Base-by-base conservation (phyloP, 2,888 invertebrate genomes). In the Ochropacha duplaris region DNA sequence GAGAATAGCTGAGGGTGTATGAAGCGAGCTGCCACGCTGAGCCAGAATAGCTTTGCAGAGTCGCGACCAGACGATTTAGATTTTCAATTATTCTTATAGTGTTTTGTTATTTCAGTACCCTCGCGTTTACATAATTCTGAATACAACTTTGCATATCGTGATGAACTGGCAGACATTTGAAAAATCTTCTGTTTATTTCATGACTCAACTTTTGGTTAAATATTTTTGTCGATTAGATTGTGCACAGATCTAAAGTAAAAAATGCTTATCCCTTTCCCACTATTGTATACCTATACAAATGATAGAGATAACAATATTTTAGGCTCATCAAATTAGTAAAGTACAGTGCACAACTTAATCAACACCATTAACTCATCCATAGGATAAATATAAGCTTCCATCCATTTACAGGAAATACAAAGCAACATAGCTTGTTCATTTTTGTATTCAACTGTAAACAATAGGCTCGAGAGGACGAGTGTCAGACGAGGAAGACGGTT, bases 1-100 rank as follows among this genome's bases (percentile, higher is more conserved):
- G 58, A 57, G 57, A 62, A 64, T 31, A 52, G 59, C 62, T 54
- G 52, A 52, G 58, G 39, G 39, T 39, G 57, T 57, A 65, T 51
- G 31, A 11, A 50, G 57, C 58, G 57, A 62, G 54, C 60, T 44
- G 55, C 59, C 56, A 60, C 31, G 24, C 55, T 12, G 26, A 44
- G 49, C 28, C 19, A 26, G n/a, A 24, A 54, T 16, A 49, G 22
- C 49, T 44, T 44, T 22, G 49, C 49, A 39, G 49, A 34, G 12
- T 31, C 14, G 19, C 22, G 9, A 26, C 28, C 28, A 55, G 24
- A 49, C 44, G 22, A 55, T 24, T 39, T 39, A 22, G n/a, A 22
- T 39, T 54, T 54, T 52, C 52, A 52, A 52, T 52, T 52, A 52
- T 31, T 31, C 44, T n/a, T 19, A 44, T 44, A 44, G 16, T 19